phyloP scores from a whole-genome alignment of 1,140 invertebrate species.

The Bombus sibiricus region DNA sequence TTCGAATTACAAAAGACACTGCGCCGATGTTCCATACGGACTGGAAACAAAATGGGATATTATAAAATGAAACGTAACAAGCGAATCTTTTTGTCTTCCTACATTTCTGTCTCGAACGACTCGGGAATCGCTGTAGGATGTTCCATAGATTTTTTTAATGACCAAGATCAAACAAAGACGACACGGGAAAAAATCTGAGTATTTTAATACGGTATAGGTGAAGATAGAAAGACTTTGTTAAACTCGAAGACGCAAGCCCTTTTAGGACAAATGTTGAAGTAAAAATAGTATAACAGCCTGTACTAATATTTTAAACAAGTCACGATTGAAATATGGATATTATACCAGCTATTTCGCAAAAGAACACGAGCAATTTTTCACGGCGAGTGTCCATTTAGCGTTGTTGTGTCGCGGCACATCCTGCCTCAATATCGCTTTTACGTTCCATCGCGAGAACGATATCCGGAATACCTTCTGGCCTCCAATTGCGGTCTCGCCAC shows the following conservation, averaged over 20 bases:
- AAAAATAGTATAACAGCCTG: too few species aligned
- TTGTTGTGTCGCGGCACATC: neutral
- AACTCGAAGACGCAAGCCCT: too few species aligned
- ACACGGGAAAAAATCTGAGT: too few species aligned
- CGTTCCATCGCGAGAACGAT: conserved; percentile 19
- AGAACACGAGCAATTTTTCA: neutral
- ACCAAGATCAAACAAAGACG: too few species aligned
- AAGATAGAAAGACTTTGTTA: too few species aligned
- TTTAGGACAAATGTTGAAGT: too few species aligned
- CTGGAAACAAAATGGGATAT: neutral
- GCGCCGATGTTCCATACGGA: neutral
- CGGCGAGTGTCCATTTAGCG: neutral
- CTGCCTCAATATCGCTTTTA: conserved; percentile 31
- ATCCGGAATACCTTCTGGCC: conserved; percentile 25
- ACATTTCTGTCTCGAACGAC: neutral
- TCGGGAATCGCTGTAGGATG: neutral
- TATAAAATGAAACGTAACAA: neutral
- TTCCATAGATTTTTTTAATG: too few species aligned
- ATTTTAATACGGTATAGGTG: too few species aligned
- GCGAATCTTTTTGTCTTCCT: too few species aligned
- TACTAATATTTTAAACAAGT: too few species aligned
- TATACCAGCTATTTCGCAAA: neutral
- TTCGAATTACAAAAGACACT: neutral
- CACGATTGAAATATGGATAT: neutral
- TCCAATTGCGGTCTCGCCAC: conserved; percentile 19